Base-by-base conservation (phyloP, 1,140 invertebrate genomes). In the Procambarus virginalis region DNA sequence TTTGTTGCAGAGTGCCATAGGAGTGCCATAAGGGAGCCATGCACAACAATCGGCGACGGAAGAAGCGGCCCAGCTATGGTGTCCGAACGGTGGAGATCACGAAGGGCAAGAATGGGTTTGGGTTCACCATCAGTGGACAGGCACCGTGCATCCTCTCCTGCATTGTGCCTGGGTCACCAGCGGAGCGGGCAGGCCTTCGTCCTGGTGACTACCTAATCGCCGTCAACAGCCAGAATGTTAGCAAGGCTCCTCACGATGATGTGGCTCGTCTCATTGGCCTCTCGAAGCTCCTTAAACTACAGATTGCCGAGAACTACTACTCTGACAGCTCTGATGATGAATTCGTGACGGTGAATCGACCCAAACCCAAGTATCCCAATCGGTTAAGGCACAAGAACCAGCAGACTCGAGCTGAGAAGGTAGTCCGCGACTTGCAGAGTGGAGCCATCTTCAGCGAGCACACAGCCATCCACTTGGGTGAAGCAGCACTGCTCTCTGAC, bases 51-150 rank as follows among this genome's bases (percentile, higher is more conserved):
- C 95, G 97, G 92, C 94, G 97, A 90, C 95, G 96, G 92, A 97
- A 97, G 94, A 97, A 97, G 93, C 94, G 97, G 75, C 96, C 96
- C 8, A 96, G 96, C 92, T 96, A 97, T 93, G 96, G 96, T 8
- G 96, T 98, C 34, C 96, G 97, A 80, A 97, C 96, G 3, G 97
- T 99, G 34, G 97, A 99, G 93, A 96, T 99, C 10, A 95, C 96
- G 0, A 95, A 98, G 85, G 97, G 98, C 2, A 95, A 96, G 87
- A 97, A 97, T 93, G 97, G 97, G 10, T 98, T 97, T 94, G 97
- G 97, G 9, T 98, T 98, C 93, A 98, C 97, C 17, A 98, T 98
- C 92, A 98, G 97, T n/a, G 97, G 97, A 0, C 97, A 98, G 93
- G 97, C 97, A 92, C 97, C 97, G 0, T 98, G 97, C 93, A 96